Base-by-base conservation (phyloP, 2,113 vertebrate genomes). In the Centropus bengalensis region DNA sequence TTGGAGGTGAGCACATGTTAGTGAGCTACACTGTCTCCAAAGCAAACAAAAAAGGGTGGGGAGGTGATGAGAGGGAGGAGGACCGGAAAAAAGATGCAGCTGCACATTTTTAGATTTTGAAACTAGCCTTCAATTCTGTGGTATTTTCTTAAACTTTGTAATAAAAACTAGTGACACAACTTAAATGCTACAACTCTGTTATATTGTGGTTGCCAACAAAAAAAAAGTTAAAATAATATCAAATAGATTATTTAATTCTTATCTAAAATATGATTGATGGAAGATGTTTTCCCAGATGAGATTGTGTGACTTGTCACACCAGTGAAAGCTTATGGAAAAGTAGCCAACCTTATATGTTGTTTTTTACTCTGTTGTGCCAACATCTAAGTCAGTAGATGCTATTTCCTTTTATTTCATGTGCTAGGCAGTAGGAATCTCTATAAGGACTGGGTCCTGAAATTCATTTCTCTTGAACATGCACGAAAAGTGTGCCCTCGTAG, bases 21-120 rank as follows among this genome's bases (percentile, higher is more conserved):
- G 60, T 75, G 91, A 92, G 30, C 54, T 86, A 75, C 44, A 16
- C 60, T 91, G 93, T 96, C 82, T 97, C 93, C 93, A 96, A 94
- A 97, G 93, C 95, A 95, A 97, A 96, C 76, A 94, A 71, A 96
- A 79, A 45, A 91, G 91, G 80, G 90, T 95, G 93, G 73, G 49
- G 89, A 93, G 30, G 45, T 92, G 76, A 82, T 95, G 91, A 77
- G 64, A 51, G 45, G 58, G 71, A 94, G 71, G 63, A 94, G 47
- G 79, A 82, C 47, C 54, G 56, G 52, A 77, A 92, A 82, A 82
- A 91, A 93, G 93, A 84, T 76, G 73, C 93, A 96, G 95, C 90
- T 96, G 93, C 76, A 96, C 24, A 14, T 71, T 88, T 95, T 95
- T 80, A 83, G 52, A 89, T 80, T 95, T 80, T 93, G 64, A 90